phyloP scores from a whole-genome alignment of 2,888 invertebrate genomes.

The Sesia bembeciformis region DNA sequence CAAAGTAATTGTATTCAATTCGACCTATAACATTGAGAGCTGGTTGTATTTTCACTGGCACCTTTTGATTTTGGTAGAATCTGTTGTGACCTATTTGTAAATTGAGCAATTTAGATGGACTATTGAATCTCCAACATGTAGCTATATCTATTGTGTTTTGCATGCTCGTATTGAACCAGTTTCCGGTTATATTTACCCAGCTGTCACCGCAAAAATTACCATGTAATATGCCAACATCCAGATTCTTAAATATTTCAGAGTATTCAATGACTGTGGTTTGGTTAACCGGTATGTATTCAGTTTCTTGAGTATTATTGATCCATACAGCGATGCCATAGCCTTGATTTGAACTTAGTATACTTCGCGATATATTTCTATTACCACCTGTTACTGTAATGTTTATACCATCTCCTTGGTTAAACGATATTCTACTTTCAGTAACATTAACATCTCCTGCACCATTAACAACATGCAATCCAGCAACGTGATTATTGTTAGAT shows the following conservation, averaged over 20 bases:
- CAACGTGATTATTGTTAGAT: slow-evolving; percentile 90
- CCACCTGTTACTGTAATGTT: slow-evolving; percentile 98
- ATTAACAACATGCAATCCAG: slow-evolving; percentile 90
- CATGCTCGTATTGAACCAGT: slow-evolving; percentile 86
- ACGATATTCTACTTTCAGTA: slow-evolving; percentile 90
- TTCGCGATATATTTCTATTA: slow-evolving; percentile 90
- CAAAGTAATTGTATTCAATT: slow-evolving; percentile 93
- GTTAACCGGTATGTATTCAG: slow-evolving; percentile 85
- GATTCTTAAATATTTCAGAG: slow-evolving; percentile 89
- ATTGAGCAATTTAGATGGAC: slow-evolving; percentile 64
- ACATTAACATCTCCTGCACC: slow-evolving; percentile 97
- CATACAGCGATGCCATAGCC: slow-evolving; percentile 93
- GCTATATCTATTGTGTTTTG: slow-evolving; percentile 87
- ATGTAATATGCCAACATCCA: slow-evolving; percentile 90
- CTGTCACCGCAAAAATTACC: slow-evolving; percentile 93
- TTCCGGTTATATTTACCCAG: slow-evolving; percentile 94
- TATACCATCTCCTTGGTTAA: slow-evolving; percentile 94
- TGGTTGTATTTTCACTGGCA: slow-evolving; percentile 86
- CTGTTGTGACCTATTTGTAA: slow-evolving; percentile 90
- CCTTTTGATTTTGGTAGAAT: slow-evolving; percentile 83
- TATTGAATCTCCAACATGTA: slow-evolving; percentile 83
- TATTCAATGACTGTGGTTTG: slow-evolving; percentile 92
- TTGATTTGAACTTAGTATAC: slow-evolving; percentile 88
- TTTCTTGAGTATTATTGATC: slow-evolving; percentile 87
- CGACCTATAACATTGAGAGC: slow-evolving; percentile 84